Evolutionary conservation across 2,888 invertebrate genomes (phyloP).

Genomic region (Calliopum simillimum): DNA sequence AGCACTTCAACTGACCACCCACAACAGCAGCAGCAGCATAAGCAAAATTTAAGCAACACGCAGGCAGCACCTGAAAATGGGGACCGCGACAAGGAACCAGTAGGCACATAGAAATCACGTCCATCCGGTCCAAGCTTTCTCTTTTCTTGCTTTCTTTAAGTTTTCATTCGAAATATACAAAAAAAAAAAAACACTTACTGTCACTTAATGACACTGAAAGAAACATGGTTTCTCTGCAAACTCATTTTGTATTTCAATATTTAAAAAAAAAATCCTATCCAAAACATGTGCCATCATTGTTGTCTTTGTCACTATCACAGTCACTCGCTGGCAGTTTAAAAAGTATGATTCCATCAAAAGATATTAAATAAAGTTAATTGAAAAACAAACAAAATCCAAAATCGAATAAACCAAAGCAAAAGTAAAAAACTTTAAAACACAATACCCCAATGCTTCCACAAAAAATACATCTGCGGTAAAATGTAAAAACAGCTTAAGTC

Average conservation of each 20-base stretch:
- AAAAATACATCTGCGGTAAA: no score
- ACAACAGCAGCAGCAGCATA: constrained; percentile 55
- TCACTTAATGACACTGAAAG: not conserved
- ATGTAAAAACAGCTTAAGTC: no score
- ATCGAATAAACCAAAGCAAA: no score
- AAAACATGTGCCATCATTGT: no score
- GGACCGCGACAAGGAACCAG: constrained; percentile 63
- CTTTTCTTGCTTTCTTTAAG: constrained; percentile 67
- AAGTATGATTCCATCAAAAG: no score
- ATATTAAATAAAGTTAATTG: no score
- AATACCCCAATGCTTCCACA: no score
- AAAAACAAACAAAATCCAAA: no score
- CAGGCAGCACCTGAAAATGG: constrained; percentile 59
- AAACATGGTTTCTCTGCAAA: constrained; percentile 21
- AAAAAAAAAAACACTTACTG: constrained; percentile 27
- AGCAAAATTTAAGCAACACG: constrained; percentile 45
- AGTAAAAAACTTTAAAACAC: no score
- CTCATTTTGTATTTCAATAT: constrained; percentile 4
- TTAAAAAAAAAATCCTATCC: no score
- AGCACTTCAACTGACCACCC: constrained; percentile 22
- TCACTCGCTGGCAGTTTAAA: no score
- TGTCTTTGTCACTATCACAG: no score
- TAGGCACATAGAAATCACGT: constrained; percentile 64
- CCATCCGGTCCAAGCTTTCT: constrained; percentile 68
- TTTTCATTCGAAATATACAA: constrained; percentile 5